Conservation (phyloP, 2,797 vertebrate genomes). For the Peromyscus nudipes region DNA sequence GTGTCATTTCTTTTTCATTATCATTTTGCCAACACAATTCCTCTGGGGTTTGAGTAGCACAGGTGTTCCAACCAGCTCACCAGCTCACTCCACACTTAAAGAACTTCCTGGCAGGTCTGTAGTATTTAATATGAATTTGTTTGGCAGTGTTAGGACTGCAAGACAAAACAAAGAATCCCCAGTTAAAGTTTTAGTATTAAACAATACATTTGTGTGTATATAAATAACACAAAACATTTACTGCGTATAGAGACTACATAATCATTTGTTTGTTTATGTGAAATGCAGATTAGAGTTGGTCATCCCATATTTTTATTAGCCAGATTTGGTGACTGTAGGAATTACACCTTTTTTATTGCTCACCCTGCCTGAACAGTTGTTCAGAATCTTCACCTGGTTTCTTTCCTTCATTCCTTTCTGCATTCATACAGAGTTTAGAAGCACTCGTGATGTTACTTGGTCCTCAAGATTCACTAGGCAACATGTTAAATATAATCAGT, state of each 20-base stretch:
- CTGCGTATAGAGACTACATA: neutral
- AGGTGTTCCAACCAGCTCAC: neutral
- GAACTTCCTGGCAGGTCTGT: neutral
- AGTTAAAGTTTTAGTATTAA: constrained; percentile 37
- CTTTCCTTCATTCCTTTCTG: neutral
- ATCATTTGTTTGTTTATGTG: neutral
- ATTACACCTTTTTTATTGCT: neutral
- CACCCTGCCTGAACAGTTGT: neutral
- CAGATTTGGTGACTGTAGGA: neutral
- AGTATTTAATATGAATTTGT: constrained; percentile 14
- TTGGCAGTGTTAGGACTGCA: neutral
- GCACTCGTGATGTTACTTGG: neutral
- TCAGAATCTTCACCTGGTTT: neutral
- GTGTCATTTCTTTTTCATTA: constrained; percentile 13
- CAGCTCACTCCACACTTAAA: neutral
- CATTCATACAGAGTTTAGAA: neutral
- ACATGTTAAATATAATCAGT: neutral
- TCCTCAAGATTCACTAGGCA: neutral
- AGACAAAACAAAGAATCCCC: neutral
- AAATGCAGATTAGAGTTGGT: neutral
- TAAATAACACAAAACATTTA: neutral
- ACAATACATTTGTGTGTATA: neutral
- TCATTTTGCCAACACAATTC: neutral
- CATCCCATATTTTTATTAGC: constrained; percentile 22
- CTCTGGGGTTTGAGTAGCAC: neutral